Conservation (phyloP, 2,888 invertebrate genomes). For the Pharmacophagus antenor region DNA sequence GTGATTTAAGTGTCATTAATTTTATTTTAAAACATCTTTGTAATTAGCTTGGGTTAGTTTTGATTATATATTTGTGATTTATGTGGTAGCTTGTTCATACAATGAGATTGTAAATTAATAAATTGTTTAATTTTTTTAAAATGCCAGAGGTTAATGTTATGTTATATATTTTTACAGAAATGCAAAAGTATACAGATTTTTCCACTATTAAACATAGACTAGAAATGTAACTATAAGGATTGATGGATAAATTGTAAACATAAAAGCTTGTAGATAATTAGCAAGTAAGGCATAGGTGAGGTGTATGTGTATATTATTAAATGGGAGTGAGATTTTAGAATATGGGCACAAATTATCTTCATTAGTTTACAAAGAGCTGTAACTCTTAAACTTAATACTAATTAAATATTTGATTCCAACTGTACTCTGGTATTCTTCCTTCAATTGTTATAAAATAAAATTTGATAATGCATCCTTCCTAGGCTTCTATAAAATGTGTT, state of each 20-base stretch:
- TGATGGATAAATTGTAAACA: background rate
- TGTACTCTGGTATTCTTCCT: background rate
- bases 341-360: constrained; percentile 36
- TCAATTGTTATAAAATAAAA: too few relatives aligned
- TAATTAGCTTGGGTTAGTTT: constrained; percentile 21
- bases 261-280: constrained; percentile 20
- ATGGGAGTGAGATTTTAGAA: constrained; percentile 43
- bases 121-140: background rate
- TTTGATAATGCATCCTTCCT: too few relatives aligned
- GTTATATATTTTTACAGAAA: constrained; percentile 13
- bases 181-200: background rate
- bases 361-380: constrained; percentile 5
- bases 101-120: constrained; percentile 18
- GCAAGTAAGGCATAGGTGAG: constrained; percentile 19
- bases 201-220: background rate
- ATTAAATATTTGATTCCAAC: background rate
- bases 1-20: constrained; percentile 22
- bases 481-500: too few relatives aligned
- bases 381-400: background rate
- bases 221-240: background rate
- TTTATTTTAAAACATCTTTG: constrained; percentile 18
- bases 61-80: constrained; percentile 34
- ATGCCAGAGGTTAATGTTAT: background rate
- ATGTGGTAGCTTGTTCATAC: constrained; percentile 34
- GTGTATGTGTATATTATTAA: constrained; percentile 31